Conservation (phyloP, 2,797 vertebrate genomes). For the Melanotaenia parkinsoni region DNA sequence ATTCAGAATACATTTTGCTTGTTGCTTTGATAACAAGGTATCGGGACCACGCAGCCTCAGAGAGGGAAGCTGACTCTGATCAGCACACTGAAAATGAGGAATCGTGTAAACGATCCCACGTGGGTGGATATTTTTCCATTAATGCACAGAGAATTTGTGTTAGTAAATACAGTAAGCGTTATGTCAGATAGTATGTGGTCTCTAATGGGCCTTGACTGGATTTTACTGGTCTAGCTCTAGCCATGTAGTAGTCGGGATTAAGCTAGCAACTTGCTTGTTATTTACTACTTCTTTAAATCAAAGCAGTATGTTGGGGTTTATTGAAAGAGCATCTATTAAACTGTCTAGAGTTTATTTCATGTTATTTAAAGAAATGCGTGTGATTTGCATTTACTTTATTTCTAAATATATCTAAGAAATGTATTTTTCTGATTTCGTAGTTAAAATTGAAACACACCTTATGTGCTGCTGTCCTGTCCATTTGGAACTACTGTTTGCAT, state of each 20-base stretch:
- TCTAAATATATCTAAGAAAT: background rate
- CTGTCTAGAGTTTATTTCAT: background rate
- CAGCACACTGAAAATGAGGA: conserved; percentile 32
- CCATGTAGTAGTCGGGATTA: background rate
- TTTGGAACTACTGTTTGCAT: too few relatives aligned
- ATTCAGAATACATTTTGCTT: conserved; percentile 22
- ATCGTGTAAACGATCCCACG: conserved; percentile 32
- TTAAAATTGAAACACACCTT: background rate
- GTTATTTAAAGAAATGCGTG: background rate
- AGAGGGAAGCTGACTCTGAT: conserved; percentile 33
- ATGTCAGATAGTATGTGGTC: conserved; percentile 13
- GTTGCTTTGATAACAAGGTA: conserved; percentile 45
- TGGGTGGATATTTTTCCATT: conserved; percentile 29
- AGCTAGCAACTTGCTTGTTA: background rate
- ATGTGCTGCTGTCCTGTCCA: too few relatives aligned
- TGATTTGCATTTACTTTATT: background rate
- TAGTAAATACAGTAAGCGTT: background rate
- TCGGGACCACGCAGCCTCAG: conserved; percentile 20
- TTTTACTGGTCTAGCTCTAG: background rate
- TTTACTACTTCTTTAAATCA: background rate
- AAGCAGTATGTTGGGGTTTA: background rate
- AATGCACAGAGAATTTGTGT: conserved; percentile 4
- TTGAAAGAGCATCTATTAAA: background rate
- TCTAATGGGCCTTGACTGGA: background rate
- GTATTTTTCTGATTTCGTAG: background rate